Conservation (phyloP, 2,113 vertebrate genomes). For the Phoenicopterus ruber region DNA sequence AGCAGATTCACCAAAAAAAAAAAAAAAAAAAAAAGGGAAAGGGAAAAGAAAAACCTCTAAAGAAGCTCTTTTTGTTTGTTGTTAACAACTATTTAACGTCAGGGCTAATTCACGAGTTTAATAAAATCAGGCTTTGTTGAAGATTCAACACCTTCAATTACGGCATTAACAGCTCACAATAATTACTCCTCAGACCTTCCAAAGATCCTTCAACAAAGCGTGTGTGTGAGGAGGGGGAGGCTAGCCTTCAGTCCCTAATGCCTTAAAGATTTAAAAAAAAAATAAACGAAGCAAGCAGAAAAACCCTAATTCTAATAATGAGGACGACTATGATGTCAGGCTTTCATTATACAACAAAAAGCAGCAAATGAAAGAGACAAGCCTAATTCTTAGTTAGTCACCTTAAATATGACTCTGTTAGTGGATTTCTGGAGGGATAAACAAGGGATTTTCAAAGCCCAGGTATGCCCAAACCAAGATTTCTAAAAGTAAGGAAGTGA, state of each 20-base stretch:
- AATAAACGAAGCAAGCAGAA: background rate
- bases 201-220: background rate
- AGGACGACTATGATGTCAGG: background rate
- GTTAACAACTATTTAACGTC: slow-evolving; percentile 6
- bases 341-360: background rate
- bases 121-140: slow-evolving; percentile 26
- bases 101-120: slow-evolving; percentile 5
- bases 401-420: slow-evolving; percentile 1
- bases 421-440: slow-evolving; percentile 20
- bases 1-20: background rate
- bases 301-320: background rate
- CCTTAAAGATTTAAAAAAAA: background rate
- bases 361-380: background rate
- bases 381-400: background rate
- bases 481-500: slow-evolving; percentile 4
- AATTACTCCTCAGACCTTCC: background rate
- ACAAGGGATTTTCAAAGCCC: slow-evolving; percentile 2
- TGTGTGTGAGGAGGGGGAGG: background rate
- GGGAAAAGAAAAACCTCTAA: background rate
- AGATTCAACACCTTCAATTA: slow-evolving; percentile 48
- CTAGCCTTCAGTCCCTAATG: background rate
- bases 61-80: background rate
- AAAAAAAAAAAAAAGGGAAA: background rate
- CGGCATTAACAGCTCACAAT: background rate
- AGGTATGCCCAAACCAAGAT: background rate